Base-by-base conservation (phyloP, 2,888 invertebrate species). In the Caradrina clavipalpis region DNA sequence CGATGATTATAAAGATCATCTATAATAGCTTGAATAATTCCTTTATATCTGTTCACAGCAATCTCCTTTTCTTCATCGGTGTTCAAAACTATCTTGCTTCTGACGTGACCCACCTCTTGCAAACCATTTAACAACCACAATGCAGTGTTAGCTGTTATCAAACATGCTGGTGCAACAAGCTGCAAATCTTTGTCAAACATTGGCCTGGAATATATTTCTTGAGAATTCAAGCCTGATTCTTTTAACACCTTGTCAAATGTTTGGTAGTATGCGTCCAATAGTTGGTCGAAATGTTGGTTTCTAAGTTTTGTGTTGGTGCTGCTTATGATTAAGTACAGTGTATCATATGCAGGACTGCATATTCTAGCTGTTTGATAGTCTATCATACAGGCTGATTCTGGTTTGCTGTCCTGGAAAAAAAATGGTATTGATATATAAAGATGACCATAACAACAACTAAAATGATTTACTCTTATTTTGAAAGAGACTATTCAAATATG, bases 41-140 rank as follows among this genome's bases (percentile, higher is more conserved):
- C 76, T 77, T 85, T 94, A 77, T 94, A 95, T 58, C 81, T 84
- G 6, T 86, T 70, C 6, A 84, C 80, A 51, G 95, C 94, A 10
- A 63, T 62, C 6, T 82, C 67, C 69, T 87, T 91, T 66, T 94
- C 93, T 66, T 88, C 87, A 2, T 83, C 77, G 3, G 90, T 92
- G 0, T 67, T 81, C 54, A 80, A 90, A 31, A 90, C 73, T 7
- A 81, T 77, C 77, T 93, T 95, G 75, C 95, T 95, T 57, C 88
- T 89, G 0, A 95, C 93, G 89, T 95, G 93, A 0, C 95, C 96
- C 68, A 93, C 95, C 81, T 93, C 87, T 77, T 95, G 95, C 49
- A 95, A 78, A 0, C 95, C 95, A 77, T 88, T 90, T 1, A 88
- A 88, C 1, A 95, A 81, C 95, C 95, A 95, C 15, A 94, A 60